Evolutionary conservation across 2,797 vertebrate genomes (phyloP).

Genomic region (Urosaurus nigricauda): DNA sequence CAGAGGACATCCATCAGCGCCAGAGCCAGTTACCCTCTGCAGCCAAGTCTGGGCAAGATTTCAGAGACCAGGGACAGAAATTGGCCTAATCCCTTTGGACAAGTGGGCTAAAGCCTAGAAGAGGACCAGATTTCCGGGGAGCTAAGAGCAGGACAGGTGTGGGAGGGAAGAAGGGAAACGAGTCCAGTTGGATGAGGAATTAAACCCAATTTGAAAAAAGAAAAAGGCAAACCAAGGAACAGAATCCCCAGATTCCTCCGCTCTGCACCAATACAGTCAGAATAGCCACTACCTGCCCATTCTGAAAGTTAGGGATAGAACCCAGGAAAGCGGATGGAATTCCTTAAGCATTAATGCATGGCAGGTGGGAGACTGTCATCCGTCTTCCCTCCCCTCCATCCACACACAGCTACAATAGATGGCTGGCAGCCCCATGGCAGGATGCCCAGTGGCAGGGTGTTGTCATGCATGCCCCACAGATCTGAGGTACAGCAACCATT

Average conservation of each 20-base stretch:
- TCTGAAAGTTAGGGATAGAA: background rate
- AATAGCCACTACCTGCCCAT: background rate
- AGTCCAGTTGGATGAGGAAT: background rate
- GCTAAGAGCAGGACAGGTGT: slow-evolving; percentile 24
- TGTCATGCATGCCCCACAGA: slow-evolving; percentile 6
- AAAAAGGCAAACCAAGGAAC: background rate
- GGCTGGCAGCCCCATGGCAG: slow-evolving; percentile 16
- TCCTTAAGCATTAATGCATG: slow-evolving; percentile 4
- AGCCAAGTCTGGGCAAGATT: slow-evolving; percentile 38
- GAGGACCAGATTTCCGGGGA: slow-evolving; percentile 44
- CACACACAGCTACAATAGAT: background rate
- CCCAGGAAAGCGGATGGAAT: slow-evolving; percentile 15
- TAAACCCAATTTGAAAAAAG: background rate
- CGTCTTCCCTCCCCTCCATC: background rate
- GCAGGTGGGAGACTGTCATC: background rate
- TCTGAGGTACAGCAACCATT: slow-evolving; percentile 4
- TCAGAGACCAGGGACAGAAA: slow-evolving; percentile 26
- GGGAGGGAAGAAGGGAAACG: background rate
- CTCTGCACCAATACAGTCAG: background rate
- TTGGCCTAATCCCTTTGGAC: slow-evolving; percentile 34
- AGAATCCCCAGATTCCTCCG: background rate
- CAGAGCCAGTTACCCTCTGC: slow-evolving; percentile 1
- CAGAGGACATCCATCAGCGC: slow-evolving; percentile 3
- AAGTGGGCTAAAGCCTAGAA: slow-evolving; percentile 18
- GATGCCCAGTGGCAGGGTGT: background rate